Percentiles rank a stretch among this genome's conserved stretches.
phyloP scores from a whole-genome alignment of 2,113 vertebrate species.

The Marmota monax region DNA sequence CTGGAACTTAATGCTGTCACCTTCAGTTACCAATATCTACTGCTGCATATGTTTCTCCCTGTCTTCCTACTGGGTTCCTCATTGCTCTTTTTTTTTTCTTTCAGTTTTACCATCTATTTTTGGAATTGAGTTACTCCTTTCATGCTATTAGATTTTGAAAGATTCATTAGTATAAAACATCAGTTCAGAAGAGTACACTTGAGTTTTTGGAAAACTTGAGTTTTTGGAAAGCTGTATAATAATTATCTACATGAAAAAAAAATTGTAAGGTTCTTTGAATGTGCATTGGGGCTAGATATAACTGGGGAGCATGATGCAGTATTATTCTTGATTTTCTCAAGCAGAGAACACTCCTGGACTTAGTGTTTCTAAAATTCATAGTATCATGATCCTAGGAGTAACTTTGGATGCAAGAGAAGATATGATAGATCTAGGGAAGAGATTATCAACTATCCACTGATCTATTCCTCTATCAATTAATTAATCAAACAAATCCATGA shows the following conservation, averaged over 20 bases:
- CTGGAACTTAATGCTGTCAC: background rate
- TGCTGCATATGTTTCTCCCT: rapidly evolving
- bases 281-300: background rate
- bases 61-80: background rate
- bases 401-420: background rate
- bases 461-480: background rate
- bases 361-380: background rate
- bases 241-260: background rate
- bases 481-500: background rate
- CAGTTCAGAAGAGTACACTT: background rate
- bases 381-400: background rate
- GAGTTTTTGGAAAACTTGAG: background rate
- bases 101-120: background rate
- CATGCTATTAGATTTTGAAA: background rate
- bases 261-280: too few relatives aligned
- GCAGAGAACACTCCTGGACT: background rate
- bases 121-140: background rate
- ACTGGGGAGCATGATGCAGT: rapidly evolving
- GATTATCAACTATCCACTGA: background rate
- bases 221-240: background rate
- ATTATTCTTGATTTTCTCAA: background rate
- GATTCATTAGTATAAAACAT: background rate
- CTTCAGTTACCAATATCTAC: too few relatives aligned
- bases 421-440: background rate
- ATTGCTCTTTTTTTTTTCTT: background rate